These are phyloP conservation scores for Kobus ellipsiprymnus DNA, from an alignment of 2,113 vertebrate species.

Conservation along the genomic window DNA sequence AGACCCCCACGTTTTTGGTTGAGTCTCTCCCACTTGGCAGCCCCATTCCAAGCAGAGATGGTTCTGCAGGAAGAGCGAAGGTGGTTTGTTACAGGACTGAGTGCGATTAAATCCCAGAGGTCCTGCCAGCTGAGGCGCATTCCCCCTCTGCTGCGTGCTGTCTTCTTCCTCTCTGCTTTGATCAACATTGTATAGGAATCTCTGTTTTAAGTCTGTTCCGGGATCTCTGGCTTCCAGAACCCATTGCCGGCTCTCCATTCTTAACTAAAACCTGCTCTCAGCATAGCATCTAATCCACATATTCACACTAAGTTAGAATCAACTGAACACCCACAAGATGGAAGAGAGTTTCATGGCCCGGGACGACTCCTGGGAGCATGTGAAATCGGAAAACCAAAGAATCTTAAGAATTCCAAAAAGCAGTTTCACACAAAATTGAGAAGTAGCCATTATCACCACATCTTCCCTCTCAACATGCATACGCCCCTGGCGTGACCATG, in stretches of 20 bases:
- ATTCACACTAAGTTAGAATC: not conserved
- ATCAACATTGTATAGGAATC: not conserved
- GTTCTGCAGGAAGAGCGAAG: not conserved
- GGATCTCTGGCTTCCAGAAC: not conserved
- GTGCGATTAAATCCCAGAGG: not conserved
- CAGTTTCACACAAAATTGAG: not conserved
- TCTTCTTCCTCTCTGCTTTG: not conserved
- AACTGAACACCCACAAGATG: not conserved
- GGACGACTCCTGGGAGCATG: accelerated
- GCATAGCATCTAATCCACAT: not conserved
- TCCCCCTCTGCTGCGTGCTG: not conserved
- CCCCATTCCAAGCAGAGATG: not conserved
- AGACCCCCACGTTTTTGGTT: not conserved
- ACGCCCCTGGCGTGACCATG: not conserved
- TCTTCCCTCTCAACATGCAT: not conserved
- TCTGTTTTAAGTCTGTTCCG: not conserved
- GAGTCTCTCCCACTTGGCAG: not conserved
- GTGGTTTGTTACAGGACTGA: not conserved
- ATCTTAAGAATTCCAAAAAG: not conserved
- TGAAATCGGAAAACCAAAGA: not conserved
- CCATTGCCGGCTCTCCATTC: not conserved
- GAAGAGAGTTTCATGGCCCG: not conserved
- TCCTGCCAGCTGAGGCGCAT: not conserved
- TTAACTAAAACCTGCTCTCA: not conserved
- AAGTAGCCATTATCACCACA: not conserved